Conservation (phyloP, 2,888 invertebrate species). For the Conops quadrifasciatus region DNA sequence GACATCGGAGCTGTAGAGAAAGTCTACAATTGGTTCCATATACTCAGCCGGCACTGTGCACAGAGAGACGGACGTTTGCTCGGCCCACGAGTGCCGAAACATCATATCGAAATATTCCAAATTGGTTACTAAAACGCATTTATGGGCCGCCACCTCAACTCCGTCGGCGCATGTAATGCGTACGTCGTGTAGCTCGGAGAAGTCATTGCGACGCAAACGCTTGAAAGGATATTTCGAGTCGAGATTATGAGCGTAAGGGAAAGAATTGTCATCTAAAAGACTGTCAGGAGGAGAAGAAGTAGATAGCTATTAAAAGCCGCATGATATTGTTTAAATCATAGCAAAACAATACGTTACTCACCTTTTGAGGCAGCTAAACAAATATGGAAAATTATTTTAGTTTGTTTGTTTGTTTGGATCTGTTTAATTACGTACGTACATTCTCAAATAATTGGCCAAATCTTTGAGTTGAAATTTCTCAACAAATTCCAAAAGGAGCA, state of each 20-base stretch:
- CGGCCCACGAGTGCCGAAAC: constrained; percentile 79
- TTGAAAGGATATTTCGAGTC: constrained; percentile 53
- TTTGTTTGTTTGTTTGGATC: neutral
- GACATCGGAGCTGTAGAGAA: constrained; percentile 77
- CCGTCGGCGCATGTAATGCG: constrained; percentile 69
- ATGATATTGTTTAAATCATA: no score
- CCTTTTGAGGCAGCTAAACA: neutral
- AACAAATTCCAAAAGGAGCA: constrained; percentile 53
- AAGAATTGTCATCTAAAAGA: neutral
- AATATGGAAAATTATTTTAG: neutral
- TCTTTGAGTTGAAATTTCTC: constrained; percentile 57
- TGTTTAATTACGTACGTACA: constrained; percentile 41
- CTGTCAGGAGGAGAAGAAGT: neutral
- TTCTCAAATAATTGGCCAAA: constrained; percentile 55
- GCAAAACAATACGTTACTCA: neutral
- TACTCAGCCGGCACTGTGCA: constrained; percentile 60
- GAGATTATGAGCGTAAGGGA: neutral
- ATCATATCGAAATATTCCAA: constrained; percentile 88
- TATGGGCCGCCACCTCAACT: constrained; percentile 73
- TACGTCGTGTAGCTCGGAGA: constrained; percentile 71
- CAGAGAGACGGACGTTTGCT: constrained; percentile 56
- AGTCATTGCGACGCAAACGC: constrained; percentile 66
- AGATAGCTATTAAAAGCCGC: no score
- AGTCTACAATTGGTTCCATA: constrained; percentile 76
- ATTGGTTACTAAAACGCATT: constrained; percentile 80